Conservation (phyloP, 2,113 vertebrate genomes). For the Isichthys henryi region DNA sequence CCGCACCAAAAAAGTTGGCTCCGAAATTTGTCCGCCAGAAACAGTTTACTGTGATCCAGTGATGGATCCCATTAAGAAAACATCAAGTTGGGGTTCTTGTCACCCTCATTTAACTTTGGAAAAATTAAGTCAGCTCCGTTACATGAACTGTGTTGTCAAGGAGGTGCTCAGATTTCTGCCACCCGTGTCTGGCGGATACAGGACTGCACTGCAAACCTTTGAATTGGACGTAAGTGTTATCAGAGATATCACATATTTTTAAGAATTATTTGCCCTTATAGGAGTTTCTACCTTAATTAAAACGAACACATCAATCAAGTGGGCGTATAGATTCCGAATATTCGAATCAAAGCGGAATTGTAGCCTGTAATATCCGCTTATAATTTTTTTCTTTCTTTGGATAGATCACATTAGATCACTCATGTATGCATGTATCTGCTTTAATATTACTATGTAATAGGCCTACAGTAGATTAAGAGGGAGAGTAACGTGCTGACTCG, state of each 20-base stretch:
- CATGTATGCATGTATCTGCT: neutral
- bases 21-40: neutral
- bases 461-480: neutral
- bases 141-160: slow-evolving; percentile 84
- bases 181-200: slow-evolving; percentile 89
- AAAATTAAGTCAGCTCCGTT: slow-evolving; percentile 70
- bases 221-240: slow-evolving; percentile 83
- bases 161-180: slow-evolving; percentile 89
- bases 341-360: neutral
- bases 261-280: neutral
- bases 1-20: neutral
- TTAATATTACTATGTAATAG: neutral
- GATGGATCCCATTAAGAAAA: neutral
- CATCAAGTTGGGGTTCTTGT: slow-evolving; percentile 16
- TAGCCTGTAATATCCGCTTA: neutral
- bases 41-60: neutral
- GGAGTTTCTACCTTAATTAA: neutral
- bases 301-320: neutral
- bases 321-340: neutral
- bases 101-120: slow-evolving; percentile 66
- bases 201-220: slow-evolving; percentile 83
- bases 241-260: neutral
- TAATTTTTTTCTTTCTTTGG: neutral
- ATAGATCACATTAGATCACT: neutral
- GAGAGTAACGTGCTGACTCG: neutral